A percentile compares a stretch with the other conserved stretches of the same genome.
Conservation (phyloP, 92 coral and sea anemone genomes). For the Isaurus tuberculatus region DNA sequence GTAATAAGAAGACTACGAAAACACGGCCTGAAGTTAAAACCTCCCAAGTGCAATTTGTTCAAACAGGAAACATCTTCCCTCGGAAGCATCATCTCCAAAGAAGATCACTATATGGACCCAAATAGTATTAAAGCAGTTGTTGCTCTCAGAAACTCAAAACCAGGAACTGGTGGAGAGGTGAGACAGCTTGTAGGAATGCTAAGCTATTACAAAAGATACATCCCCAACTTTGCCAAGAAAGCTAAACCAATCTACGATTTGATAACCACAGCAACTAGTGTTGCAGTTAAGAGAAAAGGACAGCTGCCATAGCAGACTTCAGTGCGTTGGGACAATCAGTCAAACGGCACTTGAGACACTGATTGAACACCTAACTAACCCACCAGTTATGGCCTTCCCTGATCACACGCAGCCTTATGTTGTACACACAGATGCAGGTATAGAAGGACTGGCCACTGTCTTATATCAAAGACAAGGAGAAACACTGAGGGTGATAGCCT, state of each 20-base stretch:
- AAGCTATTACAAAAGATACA: conserved; percentile 57
- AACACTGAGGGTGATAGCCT: conserved; percentile 12
- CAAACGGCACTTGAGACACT: conserved; percentile 41
- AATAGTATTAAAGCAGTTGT: not conserved
- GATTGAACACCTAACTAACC: conserved; percentile 49
- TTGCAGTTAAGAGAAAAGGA: conserved; percentile 16
- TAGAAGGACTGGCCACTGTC: conserved; percentile 41
- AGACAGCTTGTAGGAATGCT: conserved; percentile 54
- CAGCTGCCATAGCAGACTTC: conserved; percentile 55
- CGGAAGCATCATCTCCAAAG: too few relatives aligned
- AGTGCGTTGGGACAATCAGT: conserved; percentile 15
- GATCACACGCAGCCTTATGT: conserved; percentile 35
- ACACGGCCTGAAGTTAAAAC: too few relatives aligned
- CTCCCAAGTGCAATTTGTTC: too few relatives aligned
- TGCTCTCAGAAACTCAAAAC: conserved; percentile 1
- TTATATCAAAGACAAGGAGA: conserved; percentile 44
- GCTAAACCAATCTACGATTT: conserved; percentile 63
- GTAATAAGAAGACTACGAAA: too few relatives aligned
- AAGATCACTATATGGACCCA: too few relatives aligned
- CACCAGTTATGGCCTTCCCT: conserved; percentile 62
- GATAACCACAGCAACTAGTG: conserved; percentile 34
- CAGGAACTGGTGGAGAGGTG: conserved; percentile 61
- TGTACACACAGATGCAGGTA: conserved; percentile 48
- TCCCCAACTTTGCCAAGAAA: conserved; percentile 43
- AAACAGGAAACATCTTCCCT: too few relatives aligned